These are phyloP conservation scores for Cuniculus paca DNA, from an alignment of 2,797 vertebrate genomes.

Conservation along the genomic window DNA sequence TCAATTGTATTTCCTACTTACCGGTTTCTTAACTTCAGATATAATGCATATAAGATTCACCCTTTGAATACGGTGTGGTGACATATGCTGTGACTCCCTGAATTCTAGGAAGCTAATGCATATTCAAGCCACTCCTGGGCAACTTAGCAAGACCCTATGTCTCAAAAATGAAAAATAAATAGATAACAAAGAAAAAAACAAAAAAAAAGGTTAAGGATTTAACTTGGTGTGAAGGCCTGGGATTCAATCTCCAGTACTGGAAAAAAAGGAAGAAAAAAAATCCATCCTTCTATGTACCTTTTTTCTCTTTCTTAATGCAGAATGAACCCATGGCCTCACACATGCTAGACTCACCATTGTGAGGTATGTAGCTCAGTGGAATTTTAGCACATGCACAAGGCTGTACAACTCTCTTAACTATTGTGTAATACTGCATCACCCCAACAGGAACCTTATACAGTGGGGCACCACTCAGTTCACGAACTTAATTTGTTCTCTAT, in stretches of 20 bases:
- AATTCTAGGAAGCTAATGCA: background rate
- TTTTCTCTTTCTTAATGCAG: background rate
- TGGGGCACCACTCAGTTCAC: background rate
- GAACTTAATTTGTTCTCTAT: background rate
- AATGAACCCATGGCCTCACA: background rate
- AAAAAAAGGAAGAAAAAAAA: background rate
- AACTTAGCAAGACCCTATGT: background rate
- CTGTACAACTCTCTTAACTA: background rate
- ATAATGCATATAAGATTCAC: background rate
- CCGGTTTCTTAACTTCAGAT: background rate
- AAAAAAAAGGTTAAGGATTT: background rate
- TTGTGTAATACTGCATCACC: background rate
- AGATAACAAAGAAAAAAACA: too few relatives aligned
- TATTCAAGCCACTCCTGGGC: background rate
- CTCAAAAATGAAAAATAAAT: background rate
- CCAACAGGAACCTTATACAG: background rate
- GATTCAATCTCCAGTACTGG: background rate
- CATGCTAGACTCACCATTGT: background rate
- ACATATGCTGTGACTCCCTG: background rate
- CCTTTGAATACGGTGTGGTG: background rate
- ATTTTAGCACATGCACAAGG: background rate
- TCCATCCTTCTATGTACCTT: background rate
- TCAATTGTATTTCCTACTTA: conserved; percentile 45
- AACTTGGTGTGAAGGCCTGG: background rate
- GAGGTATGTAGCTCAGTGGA: background rate